Evolutionary conservation across 2,113 vertebrate genomes (phyloP).

Genomic region (Brienomyrus longianalis): DNA sequence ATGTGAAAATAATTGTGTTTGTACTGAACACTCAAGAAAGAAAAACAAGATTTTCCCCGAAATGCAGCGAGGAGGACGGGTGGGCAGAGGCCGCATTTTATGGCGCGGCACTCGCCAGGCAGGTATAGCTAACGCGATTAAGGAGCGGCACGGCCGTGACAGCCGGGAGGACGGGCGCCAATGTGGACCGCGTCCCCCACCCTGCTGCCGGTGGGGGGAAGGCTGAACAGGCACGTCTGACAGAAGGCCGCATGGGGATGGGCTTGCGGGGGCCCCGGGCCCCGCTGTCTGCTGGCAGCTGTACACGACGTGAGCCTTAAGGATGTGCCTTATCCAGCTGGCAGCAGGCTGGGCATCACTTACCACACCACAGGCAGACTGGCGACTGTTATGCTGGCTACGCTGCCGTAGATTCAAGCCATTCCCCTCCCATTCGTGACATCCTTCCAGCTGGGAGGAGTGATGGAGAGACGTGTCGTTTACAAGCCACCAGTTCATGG

Average conservation of each 20-base stretch:
- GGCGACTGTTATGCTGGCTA: conserved; percentile 32
- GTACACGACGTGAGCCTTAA: conserved; percentile 43
- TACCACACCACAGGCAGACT: conserved; percentile 41
- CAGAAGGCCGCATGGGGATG: background rate
- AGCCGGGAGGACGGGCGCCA: background rate
- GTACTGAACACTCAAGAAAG: conserved; percentile 35
- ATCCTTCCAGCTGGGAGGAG: background rate
- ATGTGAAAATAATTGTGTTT: conserved; percentile 25
- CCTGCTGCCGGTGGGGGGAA: background rate
- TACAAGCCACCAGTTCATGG: conserved; percentile 13
- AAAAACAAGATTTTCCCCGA: conserved; percentile 22
- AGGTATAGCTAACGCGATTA: conserved; percentile 6
- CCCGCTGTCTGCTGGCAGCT: conserved; percentile 42
- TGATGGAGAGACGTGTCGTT: conserved; percentile 3
- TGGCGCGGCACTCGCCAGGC: conserved; percentile 13
- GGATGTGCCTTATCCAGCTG: conserved; percentile 55
- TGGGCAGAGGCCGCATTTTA: conserved; percentile 19
- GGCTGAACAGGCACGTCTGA: background rate
- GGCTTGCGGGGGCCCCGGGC: conserved; percentile 25
- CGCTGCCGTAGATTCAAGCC: conserved; percentile 32
- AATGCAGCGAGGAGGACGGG: conserved; percentile 40
- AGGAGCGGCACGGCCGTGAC: background rate
- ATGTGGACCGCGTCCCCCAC: background rate
- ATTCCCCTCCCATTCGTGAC: conserved; percentile 33
- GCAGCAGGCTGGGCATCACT: conserved; percentile 47